These are phyloP conservation scores for Lithophane leautieri DNA, from an alignment of 2,888 invertebrate species.

Conservation along the genomic window DNA sequence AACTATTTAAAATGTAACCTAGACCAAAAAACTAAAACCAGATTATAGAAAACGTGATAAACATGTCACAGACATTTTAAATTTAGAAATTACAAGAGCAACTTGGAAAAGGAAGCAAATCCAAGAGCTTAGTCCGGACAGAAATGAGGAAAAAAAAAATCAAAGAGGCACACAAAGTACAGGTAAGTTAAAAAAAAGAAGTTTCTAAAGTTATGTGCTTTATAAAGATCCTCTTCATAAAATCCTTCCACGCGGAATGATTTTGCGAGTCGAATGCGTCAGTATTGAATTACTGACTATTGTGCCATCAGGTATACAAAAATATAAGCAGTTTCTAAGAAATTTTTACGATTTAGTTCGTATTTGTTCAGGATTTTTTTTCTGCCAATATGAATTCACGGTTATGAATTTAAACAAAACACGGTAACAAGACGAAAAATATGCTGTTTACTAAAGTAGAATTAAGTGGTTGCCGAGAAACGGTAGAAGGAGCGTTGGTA, in stretches of 20 bases:
- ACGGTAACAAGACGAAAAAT: constrained; percentile 2
- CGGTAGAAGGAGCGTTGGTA: too few species aligned
- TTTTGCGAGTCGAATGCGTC: constrained; percentile 54
- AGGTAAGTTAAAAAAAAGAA: constrained; percentile 54
- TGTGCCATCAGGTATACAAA: constrained; percentile 50
- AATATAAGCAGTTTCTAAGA: constrained; percentile 46
- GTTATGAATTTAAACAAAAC: constrained; percentile 13
- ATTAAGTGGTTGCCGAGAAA: not conserved
- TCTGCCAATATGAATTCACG: constrained; percentile 6
- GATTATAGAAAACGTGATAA: not conserved
- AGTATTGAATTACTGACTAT: constrained; percentile 65
- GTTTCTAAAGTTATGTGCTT: constrained; percentile 29
- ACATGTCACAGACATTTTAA: not conserved
- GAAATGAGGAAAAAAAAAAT: constrained; percentile 22
- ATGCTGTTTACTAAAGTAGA: not conserved
- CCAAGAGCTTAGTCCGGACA: constrained; percentile 24
- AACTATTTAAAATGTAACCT: not conserved
- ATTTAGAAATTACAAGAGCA: not conserved
- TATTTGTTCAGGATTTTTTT: constrained; percentile 11
- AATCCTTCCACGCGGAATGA: constrained; percentile 56
- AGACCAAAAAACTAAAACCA: not conserved
- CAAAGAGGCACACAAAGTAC: constrained; percentile 35
- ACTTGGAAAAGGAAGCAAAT: constrained; percentile 21
- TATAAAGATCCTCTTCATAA: constrained; percentile 49
- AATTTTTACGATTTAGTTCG: constrained; percentile 30